A percentile compares a stretch with the other conserved stretches of the same genome.
Conservation (phyloP, 2,113 vertebrate species). For the Bubalus kerabau region DNA sequence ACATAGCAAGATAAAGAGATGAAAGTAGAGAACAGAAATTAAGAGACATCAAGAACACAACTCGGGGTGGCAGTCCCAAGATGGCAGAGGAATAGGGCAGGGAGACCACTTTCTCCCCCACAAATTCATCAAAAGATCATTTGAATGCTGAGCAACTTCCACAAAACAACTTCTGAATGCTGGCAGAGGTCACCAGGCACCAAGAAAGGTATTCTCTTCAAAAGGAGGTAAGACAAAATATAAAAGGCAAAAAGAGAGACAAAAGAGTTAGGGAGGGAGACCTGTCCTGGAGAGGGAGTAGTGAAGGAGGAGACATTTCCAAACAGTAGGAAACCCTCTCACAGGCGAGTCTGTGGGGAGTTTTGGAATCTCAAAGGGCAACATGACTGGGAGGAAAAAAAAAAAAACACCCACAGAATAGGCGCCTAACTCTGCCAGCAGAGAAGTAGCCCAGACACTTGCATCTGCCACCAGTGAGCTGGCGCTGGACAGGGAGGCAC, state of each 20-base stretch:
- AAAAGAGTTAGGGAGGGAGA: neutral
- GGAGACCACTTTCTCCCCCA: neutral
- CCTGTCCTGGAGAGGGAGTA: neutral
- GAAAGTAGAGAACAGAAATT: neutral
- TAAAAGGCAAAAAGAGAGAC: neutral
- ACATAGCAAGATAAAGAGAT: neutral
- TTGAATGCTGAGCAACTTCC: neutral
- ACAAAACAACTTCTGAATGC: neutral
- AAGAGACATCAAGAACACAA: neutral
- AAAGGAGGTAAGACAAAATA: neutral
- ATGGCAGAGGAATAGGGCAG: neutral
- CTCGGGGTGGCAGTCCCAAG: neutral
- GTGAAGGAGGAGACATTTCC: neutral
- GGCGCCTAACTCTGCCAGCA: neutral
- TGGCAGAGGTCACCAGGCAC: neutral
- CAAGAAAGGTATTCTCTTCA: neutral
- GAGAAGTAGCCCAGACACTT: neutral
- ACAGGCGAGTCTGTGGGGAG: neutral
- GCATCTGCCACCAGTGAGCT: fast-evolving
- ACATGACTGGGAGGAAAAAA: neutral
- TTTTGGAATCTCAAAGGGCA: neutral
- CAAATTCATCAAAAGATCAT: neutral
- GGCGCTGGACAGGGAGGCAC: neutral
- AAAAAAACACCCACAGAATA: neutral
- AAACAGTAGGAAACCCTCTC: neutral